phyloP scores from a whole-genome alignment of 2,797 vertebrate species.

The Cottoperca gobio region DNA sequence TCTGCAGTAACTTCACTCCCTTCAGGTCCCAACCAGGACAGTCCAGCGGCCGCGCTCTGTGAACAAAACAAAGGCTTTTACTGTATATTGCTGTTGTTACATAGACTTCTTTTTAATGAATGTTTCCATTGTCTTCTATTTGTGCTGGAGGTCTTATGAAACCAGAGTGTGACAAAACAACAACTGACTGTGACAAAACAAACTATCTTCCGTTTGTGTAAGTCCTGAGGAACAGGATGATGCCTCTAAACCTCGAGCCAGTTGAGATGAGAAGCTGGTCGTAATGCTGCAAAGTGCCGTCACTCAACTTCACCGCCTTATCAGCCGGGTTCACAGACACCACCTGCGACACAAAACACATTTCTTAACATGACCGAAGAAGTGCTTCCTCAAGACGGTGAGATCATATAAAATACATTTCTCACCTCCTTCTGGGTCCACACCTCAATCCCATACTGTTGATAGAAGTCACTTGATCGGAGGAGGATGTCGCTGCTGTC shows the following conservation, averaged over 20 bases:
- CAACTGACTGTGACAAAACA: neutral
- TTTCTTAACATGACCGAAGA: neutral
- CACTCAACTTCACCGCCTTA: constrained; percentile 80
- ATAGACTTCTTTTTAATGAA: neutral
- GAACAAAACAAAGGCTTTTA: neutral
- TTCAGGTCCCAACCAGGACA: constrained; percentile 86
- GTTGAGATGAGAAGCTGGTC: constrained; percentile 90
- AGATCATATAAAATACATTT: neutral
- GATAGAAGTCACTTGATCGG: constrained; percentile 85
- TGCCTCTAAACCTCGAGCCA: constrained; percentile 85
- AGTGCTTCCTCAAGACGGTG: neutral
- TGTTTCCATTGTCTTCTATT: neutral
- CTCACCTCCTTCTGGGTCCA: constrained; percentile 88
- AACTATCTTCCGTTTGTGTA: neutral
- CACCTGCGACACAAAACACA: constrained; percentile 76
- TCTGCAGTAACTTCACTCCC: constrained; percentile 85
- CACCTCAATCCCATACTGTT: constrained; percentile 84
- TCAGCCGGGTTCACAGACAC: constrained; percentile 78
- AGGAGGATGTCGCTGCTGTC: constrained; percentile 83
- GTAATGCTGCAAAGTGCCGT: constrained; percentile 84
- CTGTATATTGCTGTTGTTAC: neutral
- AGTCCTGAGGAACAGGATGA: neutral
- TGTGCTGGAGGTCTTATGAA: neutral
- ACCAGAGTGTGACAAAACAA: neutral
- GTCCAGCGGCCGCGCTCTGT: constrained; percentile 82